These are phyloP conservation scores for Rhinopomastus cyanomelas DNA, from an alignment of 2,113 vertebrate species.

Conservation along the genomic window DNA sequence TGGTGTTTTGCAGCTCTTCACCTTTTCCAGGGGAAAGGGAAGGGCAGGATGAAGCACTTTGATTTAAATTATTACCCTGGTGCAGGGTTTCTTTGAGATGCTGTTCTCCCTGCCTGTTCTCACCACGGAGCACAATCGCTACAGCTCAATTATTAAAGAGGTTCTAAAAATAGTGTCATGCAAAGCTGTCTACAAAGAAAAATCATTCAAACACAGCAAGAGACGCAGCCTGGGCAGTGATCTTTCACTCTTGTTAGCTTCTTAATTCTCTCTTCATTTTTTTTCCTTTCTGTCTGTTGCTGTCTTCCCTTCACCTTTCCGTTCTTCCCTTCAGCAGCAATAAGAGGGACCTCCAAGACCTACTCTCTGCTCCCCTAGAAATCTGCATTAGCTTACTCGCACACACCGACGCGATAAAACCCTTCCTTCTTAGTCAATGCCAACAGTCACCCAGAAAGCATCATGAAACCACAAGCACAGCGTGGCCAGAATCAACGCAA, in stretches of 20 bases:
- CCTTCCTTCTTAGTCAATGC: constrained; percentile 37
- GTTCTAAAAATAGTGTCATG: constrained; percentile 75
- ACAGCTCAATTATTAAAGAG: constrained; percentile 81
- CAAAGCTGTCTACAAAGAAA: constrained; percentile 71
- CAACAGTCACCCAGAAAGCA: not conserved
- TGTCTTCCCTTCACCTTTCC: not conserved
- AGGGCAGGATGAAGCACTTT: constrained; percentile 40
- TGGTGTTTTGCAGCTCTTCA: constrained; percentile 9
- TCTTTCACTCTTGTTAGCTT: constrained; percentile 50
- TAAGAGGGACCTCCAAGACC: constrained; percentile 48
- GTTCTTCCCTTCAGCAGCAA: constrained; percentile 43
- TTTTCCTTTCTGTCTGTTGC: not conserved
- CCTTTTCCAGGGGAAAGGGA: constrained; percentile 1
- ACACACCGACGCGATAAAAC: not conserved
- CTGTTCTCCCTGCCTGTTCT: constrained; percentile 73
- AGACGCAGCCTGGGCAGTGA: constrained; percentile 51
- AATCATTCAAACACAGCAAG: constrained; percentile 73
- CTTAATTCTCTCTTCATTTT: constrained; percentile 19
- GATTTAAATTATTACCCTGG: constrained; percentile 75
- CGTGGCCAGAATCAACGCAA: not conserved
- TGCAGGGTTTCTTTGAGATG: constrained; percentile 63
- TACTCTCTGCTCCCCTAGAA: not conserved
- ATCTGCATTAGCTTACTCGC: constrained; percentile 49
- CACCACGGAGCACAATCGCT: constrained; percentile 73
- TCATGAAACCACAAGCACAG: not conserved